Evolutionary conservation across 2,888 invertebrate genomes (phyloP).

Genomic region (Agrotis ipsilon): DNA sequence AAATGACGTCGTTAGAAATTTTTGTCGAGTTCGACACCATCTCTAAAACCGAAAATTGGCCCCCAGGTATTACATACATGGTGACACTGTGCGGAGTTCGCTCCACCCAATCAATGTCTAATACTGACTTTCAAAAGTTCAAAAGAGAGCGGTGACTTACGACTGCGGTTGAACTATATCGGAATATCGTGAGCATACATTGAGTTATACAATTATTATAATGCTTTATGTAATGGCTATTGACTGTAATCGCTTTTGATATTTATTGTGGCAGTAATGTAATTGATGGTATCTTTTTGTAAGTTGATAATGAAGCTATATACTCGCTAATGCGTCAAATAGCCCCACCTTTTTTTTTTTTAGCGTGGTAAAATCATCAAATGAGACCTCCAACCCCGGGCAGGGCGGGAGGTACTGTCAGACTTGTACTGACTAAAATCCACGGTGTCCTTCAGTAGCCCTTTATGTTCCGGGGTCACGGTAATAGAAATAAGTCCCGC

Average conservation of each 20-base stretch:
- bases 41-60: no score
- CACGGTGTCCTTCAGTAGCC: no score
- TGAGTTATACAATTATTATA: conserved; percentile 40
- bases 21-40: no score
- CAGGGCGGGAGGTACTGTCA: no score
- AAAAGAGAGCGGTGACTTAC: conserved; percentile 58
- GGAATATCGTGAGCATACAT: conserved; percentile 37
- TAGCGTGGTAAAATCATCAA: no score
- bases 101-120: conserved; percentile 67
- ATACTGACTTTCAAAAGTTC: conserved; percentile 21
- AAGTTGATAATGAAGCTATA: conserved; percentile 36
- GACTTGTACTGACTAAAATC: no score
- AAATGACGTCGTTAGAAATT: no score
- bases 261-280: conserved; percentile 26
- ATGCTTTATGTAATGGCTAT: conserved; percentile 39
- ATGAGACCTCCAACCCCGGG: no score
- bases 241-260: conserved; percentile 11
- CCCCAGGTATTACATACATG: conserved; percentile 64
- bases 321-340: conserved; percentile 2
- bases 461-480: no score
- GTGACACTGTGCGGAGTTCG: conserved; percentile 22
- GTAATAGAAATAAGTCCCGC: no score
- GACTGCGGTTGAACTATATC: conserved; percentile 40
- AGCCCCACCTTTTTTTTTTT: conserved; percentile 17
- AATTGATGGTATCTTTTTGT: conserved; percentile 13